Evolutionary conservation across 2,888 invertebrate genomes (phyloP).

Genomic region (Chrysopilus asiliformis): DNA sequence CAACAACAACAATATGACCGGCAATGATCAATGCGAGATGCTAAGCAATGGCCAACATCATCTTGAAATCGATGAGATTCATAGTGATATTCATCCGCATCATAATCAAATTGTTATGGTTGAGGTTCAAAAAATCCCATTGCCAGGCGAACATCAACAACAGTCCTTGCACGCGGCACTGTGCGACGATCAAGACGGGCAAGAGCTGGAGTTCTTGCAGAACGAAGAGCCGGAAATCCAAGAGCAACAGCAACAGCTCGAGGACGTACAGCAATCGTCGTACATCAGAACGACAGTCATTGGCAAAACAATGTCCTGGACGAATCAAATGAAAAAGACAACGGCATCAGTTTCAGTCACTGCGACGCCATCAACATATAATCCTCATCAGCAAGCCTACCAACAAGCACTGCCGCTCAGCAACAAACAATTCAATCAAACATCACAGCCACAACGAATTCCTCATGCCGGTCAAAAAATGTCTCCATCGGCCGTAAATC

Average conservation of each 20-base stretch:
- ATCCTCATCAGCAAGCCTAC: slow-evolving; percentile 30
- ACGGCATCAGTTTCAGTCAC: slow-evolving; percentile 34
- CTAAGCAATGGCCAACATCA: neutral
- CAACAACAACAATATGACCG: neutral
- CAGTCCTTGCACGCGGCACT: slow-evolving; percentile 4
- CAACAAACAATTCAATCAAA: slow-evolving; percentile 24
- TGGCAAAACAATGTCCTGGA: slow-evolving; percentile 35
- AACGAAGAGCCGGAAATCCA: slow-evolving; percentile 10
- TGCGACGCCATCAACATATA: slow-evolving; percentile 36
- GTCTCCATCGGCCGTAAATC: slow-evolving; percentile 36
- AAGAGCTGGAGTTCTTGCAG: slow-evolving; percentile 3
- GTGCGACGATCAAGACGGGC: too few relatives aligned
- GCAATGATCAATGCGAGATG: neutral
- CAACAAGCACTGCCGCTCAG: slow-evolving; percentile 34
- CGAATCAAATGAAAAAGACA: slow-evolving; percentile 37
- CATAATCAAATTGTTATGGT: too few relatives aligned
- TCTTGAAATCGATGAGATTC: neutral
- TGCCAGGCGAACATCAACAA: neutral
- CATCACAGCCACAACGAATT: slow-evolving; percentile 35
- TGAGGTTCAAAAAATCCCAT: too few relatives aligned
- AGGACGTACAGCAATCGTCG: slow-evolving; percentile 3
- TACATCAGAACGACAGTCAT: neutral
- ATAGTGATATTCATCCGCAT: neutral
- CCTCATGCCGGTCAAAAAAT: slow-evolving; percentile 31
- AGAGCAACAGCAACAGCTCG: slow-evolving; percentile 8